Conservation (phyloP, 2,888 invertebrate genomes). For the Cephus pulcher region DNA sequence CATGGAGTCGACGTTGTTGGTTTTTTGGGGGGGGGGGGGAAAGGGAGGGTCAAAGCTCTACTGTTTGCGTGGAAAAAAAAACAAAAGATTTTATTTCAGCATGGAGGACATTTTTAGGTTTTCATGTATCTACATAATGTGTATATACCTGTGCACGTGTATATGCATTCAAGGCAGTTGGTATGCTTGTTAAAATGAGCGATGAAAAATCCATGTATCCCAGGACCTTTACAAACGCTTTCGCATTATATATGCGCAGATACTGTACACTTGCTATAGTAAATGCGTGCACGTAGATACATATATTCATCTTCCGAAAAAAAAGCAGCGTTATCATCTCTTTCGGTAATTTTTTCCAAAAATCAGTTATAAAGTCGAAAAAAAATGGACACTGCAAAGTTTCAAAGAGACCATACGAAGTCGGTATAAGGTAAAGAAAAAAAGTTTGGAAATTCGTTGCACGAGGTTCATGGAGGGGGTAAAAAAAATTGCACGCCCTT, state of each 20-base stretch:
- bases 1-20: background rate
- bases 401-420: background rate
- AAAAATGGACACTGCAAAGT: background rate
- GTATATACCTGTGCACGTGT: background rate
- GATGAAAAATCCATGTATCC: background rate
- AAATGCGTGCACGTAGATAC: background rate
- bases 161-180: background rate
- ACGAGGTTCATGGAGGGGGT: background rate
- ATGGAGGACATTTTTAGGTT: too few species aligned
- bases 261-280: background rate
- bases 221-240: background rate
- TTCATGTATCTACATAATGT: too few species aligned
- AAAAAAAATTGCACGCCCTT: background rate
- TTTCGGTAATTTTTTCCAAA: conserved; percentile 42
- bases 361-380: conserved; percentile 37
- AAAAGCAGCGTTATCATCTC: conserved; percentile 34
- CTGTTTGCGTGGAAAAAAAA: too few species aligned
- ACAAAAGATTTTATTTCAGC: too few species aligned
- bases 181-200: background rate
- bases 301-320: background rate
- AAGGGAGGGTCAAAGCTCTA: background rate
- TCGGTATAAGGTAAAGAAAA: background rate
- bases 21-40: background rate
- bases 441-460: background rate
- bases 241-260: too few species aligned